Evolutionary conservation across 2,888 invertebrate species (phyloP).

Genomic region (Atrina japonica): DNA sequence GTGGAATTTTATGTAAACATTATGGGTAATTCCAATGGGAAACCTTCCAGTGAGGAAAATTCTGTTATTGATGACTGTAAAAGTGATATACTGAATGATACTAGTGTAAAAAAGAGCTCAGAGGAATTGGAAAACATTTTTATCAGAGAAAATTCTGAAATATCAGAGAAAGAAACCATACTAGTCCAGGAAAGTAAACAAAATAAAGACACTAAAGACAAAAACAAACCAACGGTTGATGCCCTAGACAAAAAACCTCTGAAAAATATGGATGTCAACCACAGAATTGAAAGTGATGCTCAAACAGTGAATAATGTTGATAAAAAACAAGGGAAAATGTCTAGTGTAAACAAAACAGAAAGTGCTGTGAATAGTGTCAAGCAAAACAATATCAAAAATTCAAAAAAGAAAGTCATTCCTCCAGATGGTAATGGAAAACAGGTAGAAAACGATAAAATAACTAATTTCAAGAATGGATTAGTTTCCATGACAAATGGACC

Average conservation of each 20-base stretch:
- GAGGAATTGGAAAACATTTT: too few species aligned
- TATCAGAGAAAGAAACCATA: constrained; percentile 1
- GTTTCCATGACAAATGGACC: not conserved
- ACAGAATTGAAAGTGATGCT: constrained; percentile 10
- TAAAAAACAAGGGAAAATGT: not conserved
- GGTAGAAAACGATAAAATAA: constrained; percentile 6
- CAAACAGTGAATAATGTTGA: constrained; percentile 1
- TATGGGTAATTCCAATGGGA: constrained; percentile 62
- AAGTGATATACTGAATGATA: constrained; percentile 2
- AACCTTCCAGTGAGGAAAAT: constrained; percentile 30
- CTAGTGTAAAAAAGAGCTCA: not conserved
- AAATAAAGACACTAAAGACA: constrained; percentile 32
- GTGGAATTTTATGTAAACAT: constrained; percentile 29
- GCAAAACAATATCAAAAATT: constrained; percentile 62
- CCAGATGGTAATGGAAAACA: not conserved
- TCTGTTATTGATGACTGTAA: constrained; percentile 22
- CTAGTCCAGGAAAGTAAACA: constrained; percentile 36
- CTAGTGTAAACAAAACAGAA: not conserved
- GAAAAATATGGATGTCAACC: constrained; percentile 2
- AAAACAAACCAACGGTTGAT: constrained; percentile 28
- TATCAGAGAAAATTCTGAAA: too few species aligned
- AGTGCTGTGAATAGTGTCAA: constrained; percentile 44
- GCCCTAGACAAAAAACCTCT: not conserved
- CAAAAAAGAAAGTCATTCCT: constrained; percentile 39
- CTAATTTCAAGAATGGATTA: constrained; percentile 1